Evolutionary conservation across 1,140 invertebrate genomes (phyloP).

Genomic region (Hestina assimilis): DNA sequence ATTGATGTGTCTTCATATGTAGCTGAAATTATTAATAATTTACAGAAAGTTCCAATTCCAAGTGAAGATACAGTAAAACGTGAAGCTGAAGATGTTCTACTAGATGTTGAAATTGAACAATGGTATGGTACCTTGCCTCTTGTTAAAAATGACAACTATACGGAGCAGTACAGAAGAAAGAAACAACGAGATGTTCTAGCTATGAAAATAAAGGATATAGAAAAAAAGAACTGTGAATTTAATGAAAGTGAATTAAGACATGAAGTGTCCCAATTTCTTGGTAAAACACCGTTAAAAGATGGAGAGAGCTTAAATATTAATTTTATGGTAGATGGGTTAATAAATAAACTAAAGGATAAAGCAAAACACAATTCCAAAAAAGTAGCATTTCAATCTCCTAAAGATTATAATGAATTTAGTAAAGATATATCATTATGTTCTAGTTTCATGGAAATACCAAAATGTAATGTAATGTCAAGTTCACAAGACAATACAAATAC

Average conservation of each 20-base stretch:
- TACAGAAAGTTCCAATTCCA: constrained; percentile 47
- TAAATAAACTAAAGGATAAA: constrained; percentile 45
- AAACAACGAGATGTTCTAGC: constrained; percentile 38
- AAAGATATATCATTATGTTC: constrained; percentile 31
- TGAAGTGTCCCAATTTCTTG: constrained; percentile 38
- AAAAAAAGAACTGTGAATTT: constrained; percentile 22
- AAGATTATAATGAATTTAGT: constrained; percentile 35
- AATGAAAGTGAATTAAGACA: constrained; percentile 33
- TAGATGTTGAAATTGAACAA: constrained; percentile 49
- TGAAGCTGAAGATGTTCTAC: constrained; percentile 49
- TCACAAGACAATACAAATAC: background rate
- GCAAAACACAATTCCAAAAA: constrained; percentile 22
- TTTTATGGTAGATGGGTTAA: constrained; percentile 44
- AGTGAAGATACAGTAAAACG: constrained; percentile 36
- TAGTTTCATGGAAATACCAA: constrained; percentile 17
- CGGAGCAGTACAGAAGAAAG: constrained; percentile 33
- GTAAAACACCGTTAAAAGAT: constrained; percentile 33
- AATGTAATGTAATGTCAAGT: background rate
- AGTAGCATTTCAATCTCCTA: constrained; percentile 29
- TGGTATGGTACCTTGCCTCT: constrained; percentile 53
- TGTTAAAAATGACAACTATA: constrained; percentile 21
- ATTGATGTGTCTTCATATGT: constrained; percentile 35
- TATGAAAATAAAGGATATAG: constrained; percentile 43
- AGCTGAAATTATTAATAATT: constrained; percentile 41
- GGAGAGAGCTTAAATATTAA: constrained; percentile 36